Base-by-base conservation (phyloP, 2,888 invertebrate genomes). In the Hypselothyrea guttata region DNA sequence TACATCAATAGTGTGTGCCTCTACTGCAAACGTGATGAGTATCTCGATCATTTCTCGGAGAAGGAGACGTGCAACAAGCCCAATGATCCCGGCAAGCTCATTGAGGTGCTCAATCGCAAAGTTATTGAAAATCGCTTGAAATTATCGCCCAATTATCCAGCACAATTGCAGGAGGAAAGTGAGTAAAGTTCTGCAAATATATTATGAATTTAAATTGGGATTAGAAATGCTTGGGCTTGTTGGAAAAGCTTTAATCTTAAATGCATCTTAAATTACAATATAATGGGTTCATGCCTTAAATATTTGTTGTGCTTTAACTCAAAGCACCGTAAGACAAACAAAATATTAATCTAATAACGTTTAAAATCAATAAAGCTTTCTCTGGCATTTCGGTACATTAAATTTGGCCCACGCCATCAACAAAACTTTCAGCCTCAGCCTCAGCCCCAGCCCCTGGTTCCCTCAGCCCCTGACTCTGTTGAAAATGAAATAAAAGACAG, bases 1-100 rank as follows among this genome's bases (percentile, higher is more conserved):
- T 84, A 45, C 16, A 66, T 65, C 13, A 73, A 69, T 16, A 81
- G 81, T 0, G 77, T 77, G 3, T 82, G 81, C 46, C 69, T 65
- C 31, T 84, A 81, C 31, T 82, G 81, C 47, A 75, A 75, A 2
- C 77, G 81, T 0, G 75, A 71, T 18, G 84, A 82, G 47, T 84
- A 73, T 30, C 48, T 84, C 30, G 69, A 81, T 30, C 84, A 82
- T 18, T 82, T 84, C 18, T 60, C 84, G 13, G 65, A 73, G 7
- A 63, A 75, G 54, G 84, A 82, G 34, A 83, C 40, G 7, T 82
- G 81, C 66, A 77, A 84, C 42, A 82, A 82, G 44, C 62, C 46
- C 4, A 60, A 71, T 9, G 71, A 71, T 51, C 71, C 71, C 1
- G 71, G 71, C 4, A 71, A 71, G 40, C 63, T 63, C 0, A 60